phyloP scores from a whole-genome alignment of 1,140 invertebrate species.

The Drosophila parabipectinata region DNA sequence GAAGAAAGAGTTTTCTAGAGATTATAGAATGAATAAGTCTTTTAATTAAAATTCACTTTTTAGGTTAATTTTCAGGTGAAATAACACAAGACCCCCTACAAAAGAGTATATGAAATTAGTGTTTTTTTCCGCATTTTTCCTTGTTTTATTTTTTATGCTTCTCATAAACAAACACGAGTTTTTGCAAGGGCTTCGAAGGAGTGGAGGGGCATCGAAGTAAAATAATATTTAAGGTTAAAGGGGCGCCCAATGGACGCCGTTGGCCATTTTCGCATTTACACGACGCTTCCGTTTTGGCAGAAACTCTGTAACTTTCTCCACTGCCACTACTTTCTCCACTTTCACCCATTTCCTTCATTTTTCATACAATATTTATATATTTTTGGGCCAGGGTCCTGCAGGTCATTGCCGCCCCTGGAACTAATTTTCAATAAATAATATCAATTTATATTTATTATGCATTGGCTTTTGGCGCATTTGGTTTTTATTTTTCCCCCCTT shows the following conservation, averaged over 20 bases:
- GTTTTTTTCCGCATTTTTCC: neutral
- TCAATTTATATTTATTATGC: constrained; percentile 62
- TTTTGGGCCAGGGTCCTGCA: constrained; percentile 13
- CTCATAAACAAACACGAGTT: constrained; percentile 10
- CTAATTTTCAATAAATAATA: constrained; percentile 68
- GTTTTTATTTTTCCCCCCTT: neutral
- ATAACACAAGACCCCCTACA: neutral
- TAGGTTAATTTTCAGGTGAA: too few relatives aligned
- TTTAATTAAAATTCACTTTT: too few relatives aligned
- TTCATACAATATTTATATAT: neutral
- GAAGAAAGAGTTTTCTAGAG: too few relatives aligned
- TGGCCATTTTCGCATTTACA: constrained; percentile 60
- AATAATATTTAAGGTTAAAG: constrained; percentile 46
- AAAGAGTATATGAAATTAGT: neutral
- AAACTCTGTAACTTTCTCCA: constrained; percentile 12
- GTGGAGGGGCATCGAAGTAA: constrained; percentile 3
- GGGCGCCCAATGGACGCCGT: constrained; percentile 58
- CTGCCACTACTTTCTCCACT: constrained; percentile 5
- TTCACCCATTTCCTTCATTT: neutral
- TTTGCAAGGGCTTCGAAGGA: neutral
- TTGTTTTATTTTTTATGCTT: neutral
- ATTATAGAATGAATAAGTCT: too few relatives aligned
- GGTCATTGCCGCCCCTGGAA: constrained; percentile 48
- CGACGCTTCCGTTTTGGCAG: constrained; percentile 68
- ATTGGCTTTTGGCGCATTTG: constrained; percentile 2